Evolutionary conservation across 2,888 invertebrate genomes (phyloP).

Genomic region (Rhaphigaster nebulosa): DNA sequence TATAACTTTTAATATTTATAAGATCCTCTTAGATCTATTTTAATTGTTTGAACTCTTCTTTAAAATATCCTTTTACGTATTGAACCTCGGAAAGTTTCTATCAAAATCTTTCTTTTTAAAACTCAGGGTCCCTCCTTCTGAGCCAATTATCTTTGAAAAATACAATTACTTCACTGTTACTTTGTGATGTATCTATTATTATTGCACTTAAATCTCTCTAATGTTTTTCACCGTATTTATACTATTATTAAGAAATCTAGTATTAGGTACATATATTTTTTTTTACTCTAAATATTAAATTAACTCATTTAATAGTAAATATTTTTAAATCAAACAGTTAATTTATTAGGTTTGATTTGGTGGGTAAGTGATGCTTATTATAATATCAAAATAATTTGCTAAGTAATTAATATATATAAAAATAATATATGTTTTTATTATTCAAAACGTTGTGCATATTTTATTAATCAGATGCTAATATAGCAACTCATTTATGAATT

Average conservation of each 20-base stretch:
- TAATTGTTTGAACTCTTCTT: neutral
- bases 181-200: neutral
- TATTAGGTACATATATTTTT: neutral
- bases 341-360: neutral
- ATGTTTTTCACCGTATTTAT: neutral
- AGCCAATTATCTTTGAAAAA: neutral
- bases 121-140: neutral
- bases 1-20: neutral
- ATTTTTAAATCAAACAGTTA: neutral
- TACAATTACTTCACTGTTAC: neutral
- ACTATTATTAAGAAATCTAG: neutral
- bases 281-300: neutral
- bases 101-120: neutral
- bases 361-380: neutral
- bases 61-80: neutral
- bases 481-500: neutral
- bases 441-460: neutral
- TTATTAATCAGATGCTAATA: neutral
- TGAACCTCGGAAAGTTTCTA: neutral
- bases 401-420: too few species aligned
- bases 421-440: too few species aligned
- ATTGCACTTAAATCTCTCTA: neutral
- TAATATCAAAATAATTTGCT: neutral
- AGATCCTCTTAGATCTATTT: neutral
- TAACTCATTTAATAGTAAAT: neutral